A percentile compares a stretch with the other conserved stretches of the same genome.
phyloP scores from a whole-genome alignment of 2,113 vertebrate genomes.

The Callaeas wilsoni region DNA sequence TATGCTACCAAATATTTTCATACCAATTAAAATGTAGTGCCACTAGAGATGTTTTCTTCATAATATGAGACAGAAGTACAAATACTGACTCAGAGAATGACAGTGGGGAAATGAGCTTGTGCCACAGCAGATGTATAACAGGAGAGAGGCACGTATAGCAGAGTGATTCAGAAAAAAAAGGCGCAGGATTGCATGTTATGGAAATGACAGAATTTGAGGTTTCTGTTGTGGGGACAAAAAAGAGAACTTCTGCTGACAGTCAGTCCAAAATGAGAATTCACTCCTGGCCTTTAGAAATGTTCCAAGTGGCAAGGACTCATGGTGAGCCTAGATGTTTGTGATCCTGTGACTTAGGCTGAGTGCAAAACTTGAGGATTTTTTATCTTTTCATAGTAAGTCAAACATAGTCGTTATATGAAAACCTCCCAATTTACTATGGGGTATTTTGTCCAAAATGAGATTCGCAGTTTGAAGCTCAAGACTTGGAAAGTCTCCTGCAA shows the following conservation, averaged over 20 bases:
- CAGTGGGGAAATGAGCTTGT: slow-evolving; percentile 56
- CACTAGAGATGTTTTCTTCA: slow-evolving; percentile 65
- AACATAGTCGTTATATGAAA: background rate
- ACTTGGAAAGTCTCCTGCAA: background rate
- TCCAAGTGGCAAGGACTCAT: background rate
- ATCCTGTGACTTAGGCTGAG: background rate
- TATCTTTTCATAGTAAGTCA: background rate
- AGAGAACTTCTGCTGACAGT: background rate
- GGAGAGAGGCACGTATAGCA: slow-evolving; percentile 52
- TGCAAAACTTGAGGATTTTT: background rate
- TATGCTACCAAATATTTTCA: slow-evolving; percentile 68
- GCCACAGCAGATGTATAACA: slow-evolving; percentile 65
- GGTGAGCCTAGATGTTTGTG: background rate
- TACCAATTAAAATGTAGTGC: slow-evolving; percentile 63
- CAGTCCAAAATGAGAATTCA: background rate
- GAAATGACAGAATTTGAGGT: slow-evolving; percentile 14
- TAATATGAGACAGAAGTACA: slow-evolving; percentile 63
- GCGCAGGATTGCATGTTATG: background rate
- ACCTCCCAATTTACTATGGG: background rate
- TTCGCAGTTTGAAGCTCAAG: background rate
- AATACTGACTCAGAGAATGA: slow-evolving; percentile 69
- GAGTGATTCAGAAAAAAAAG: slow-evolving; percentile 45
- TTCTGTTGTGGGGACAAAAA: slow-evolving; percentile 6
- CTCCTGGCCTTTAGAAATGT: background rate
- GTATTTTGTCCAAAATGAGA: background rate